Percentiles rank a stretch among this genome's conserved stretches.
Conservation (phyloP, 2,797 vertebrate species). For the Channallabes apus region DNA sequence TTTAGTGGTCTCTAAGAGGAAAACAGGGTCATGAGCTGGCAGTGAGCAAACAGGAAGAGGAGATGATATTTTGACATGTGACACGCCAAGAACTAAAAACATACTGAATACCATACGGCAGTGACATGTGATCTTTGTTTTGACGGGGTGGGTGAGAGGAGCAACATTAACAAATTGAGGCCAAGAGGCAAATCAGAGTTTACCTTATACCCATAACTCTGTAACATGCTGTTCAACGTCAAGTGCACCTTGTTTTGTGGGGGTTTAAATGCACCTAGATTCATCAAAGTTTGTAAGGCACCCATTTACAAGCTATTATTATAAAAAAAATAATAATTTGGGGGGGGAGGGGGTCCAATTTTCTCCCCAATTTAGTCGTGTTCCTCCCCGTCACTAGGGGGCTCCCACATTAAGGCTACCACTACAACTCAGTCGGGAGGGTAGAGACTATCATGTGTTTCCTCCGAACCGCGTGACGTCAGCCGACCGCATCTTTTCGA, state of each 20-base stretch:
- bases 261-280: not conserved
- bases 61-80: constrained; percentile 15
- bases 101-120: not conserved
- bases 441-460: no score
- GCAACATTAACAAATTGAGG: no score
- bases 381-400: no score
- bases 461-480: no score
- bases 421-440: no score
- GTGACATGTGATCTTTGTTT: not conserved
- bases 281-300: not conserved
- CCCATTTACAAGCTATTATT: not conserved
- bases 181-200: not conserved
- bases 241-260: not conserved
- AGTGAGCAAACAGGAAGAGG: constrained; percentile 28
- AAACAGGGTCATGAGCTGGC: constrained; percentile 66
- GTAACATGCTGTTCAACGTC: not conserved
- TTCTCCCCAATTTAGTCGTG: no score
- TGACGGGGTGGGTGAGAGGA: no score
- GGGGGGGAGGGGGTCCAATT: no score
- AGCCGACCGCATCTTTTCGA: no score
- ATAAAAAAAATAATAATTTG: no score
- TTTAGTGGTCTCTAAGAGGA: constrained; percentile 1
- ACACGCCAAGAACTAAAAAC: not conserved
- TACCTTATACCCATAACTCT: not conserved
- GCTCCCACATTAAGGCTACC: no score